Conservation (phyloP, 2,797 vertebrate species). For the Nannoperca australis region DNA sequence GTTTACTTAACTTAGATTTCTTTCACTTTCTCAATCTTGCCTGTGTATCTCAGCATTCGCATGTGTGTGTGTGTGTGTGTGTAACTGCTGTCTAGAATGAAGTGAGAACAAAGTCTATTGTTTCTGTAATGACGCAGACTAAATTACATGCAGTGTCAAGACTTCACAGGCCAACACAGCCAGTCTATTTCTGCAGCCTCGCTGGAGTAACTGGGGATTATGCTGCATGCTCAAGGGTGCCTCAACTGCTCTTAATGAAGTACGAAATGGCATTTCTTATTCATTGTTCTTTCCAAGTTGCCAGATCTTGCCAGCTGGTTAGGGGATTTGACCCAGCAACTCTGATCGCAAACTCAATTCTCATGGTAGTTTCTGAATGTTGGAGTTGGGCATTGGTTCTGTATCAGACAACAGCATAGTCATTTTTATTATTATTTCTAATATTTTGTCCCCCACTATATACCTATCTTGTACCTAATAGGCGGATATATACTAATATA, state of each 20-base stretch:
- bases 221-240: slow-evolving; percentile 10
- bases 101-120: slow-evolving; percentile 20
- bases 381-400: neutral
- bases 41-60: neutral
- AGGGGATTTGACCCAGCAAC: slow-evolving; percentile 23
- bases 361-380: neutral
- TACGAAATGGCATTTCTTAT: slow-evolving; percentile 20
- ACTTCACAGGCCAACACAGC: slow-evolving; percentile 2
- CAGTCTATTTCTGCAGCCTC: slow-evolving; percentile 1
- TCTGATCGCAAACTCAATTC: slow-evolving; percentile 3
- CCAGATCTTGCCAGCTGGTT: slow-evolving; percentile 3
- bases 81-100: slow-evolving; percentile 11
- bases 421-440: neutral
- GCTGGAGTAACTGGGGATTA: slow-evolving; percentile 23
- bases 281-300: slow-evolving; percentile 16
- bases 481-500: neutral
- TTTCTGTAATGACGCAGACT: slow-evolving; percentile 19
- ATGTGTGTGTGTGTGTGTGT: neutral
- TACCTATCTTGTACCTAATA: neutral
- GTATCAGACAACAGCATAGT: neutral
- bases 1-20: neutral
- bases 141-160: slow-evolving; percentile 35
- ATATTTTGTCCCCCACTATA: neutral
- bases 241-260: slow-evolving; percentile 37
- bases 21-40: neutral